Evolutionary conservation across 2,797 vertebrate species (phyloP), one percentile per base, ranked within the genome.

Genomic region (Neostethus bicornis): DNA sequence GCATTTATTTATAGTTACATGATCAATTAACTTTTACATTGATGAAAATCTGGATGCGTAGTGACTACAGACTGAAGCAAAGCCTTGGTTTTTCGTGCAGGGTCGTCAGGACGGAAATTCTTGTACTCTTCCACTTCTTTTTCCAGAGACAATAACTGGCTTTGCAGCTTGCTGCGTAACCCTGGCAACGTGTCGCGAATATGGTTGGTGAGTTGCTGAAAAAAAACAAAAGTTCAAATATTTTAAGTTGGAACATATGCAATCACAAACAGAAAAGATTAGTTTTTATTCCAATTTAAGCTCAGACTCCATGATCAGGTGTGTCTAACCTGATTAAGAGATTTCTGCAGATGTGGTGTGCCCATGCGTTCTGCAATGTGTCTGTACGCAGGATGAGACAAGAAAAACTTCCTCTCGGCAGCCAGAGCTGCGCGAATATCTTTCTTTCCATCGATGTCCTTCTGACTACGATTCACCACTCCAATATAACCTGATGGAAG

Each of bases 381-480:
- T 74, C 96, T 85, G 79, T 98, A 98, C 0, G 89, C 93, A 0
- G 96, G 95, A 70, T 99, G 97, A 6, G 96, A 98, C 66, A 99
- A 90, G 84, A 99, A 99, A 79, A 98, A 99, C 79, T 99, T 98
- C 69, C 97, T 93, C 85, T 99, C 97, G 0, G 96, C 96, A 0
- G 92, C 93, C 85, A 99, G 79, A 7, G 96, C 97, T 0, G 78
- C 92, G 0, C 92, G 85, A 69, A 99, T 99, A 78, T 98, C 96
- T 81, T 99, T 99, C 84, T 93, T 96, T 11, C 96, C 97, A 61
- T 99, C 97, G 0, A 98, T 99, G 83, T 99, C 97, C 82, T 99
- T 99, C 79, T 99, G 97, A 81, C 96, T 98, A 69, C 97, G 94
- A 87, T 99, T 99, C 71, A 99, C 96, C 59, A 98, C 96, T 1